Evolutionary conservation across 2,888 invertebrate species (phyloP).

Genomic region (Schizaphis graminum): DNA sequence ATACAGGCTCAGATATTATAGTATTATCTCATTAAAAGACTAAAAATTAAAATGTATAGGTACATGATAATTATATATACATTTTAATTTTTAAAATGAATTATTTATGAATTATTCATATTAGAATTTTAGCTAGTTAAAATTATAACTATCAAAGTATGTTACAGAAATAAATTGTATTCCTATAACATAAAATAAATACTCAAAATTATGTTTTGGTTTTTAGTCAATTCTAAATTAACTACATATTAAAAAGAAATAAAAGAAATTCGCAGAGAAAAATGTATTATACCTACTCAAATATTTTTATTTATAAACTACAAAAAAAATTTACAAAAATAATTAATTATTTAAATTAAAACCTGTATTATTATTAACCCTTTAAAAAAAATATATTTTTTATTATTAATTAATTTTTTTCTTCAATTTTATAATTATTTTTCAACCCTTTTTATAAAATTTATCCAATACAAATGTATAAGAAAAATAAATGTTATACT

Average conservation of each 20-base stretch:
- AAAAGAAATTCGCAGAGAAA: not conserved
- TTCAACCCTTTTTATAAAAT: not conserved
- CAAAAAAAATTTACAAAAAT: not conserved
- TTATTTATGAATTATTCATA: too few species aligned
- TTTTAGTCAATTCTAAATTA: not conserved
- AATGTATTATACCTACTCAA: not conserved
- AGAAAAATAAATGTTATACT: not conserved
- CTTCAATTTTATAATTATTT: not conserved
- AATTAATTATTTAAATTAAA: not conserved
- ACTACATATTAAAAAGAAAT: not conserved
- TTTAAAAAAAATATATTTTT: too few species aligned
- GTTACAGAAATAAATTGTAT: not conserved
- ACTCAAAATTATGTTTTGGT: not conserved
- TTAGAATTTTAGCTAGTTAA: not conserved
- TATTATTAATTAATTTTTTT: not conserved
- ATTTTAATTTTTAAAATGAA: too few species aligned
- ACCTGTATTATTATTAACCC: not conserved
- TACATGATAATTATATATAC: too few species aligned
- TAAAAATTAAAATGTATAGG: not conserved
- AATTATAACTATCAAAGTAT: not conserved
- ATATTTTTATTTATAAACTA: not conserved
- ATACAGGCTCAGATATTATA: not conserved
- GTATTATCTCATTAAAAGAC: not conserved
- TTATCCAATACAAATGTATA: not conserved
- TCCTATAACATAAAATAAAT: not conserved